These are phyloP conservation scores for Distichodus sexfasciatus DNA, from an alignment of 2,797 vertebrate species.

Conservation along the genomic window DNA sequence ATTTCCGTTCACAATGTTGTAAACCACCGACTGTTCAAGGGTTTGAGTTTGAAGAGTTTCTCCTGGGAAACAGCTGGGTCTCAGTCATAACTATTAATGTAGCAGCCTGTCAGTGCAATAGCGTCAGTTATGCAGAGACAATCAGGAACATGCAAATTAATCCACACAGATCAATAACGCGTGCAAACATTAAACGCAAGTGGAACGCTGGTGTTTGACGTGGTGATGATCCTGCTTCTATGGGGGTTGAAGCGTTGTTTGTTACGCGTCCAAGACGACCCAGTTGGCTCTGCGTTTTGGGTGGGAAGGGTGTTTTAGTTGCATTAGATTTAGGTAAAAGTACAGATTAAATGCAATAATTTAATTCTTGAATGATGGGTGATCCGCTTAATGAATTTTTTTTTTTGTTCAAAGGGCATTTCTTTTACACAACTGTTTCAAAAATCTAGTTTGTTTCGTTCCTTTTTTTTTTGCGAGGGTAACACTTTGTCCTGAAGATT, in stretches of 20 bases:
- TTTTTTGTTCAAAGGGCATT: too few relatives aligned
- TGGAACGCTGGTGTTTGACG: not conserved
- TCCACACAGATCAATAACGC: not conserved
- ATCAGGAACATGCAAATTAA: slow-evolving; percentile 47
- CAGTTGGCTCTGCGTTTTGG: too few relatives aligned
- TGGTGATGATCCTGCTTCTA: too few relatives aligned
- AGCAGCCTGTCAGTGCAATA: slow-evolving; percentile 50
- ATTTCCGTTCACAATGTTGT: slow-evolving; percentile 26
- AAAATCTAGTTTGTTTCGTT: not conserved
- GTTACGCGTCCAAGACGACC: too few relatives aligned
- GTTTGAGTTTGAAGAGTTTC: slow-evolving; percentile 12
- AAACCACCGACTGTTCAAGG: not conserved
- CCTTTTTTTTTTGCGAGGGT: slow-evolving; percentile 23
- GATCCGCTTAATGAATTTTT: too few relatives aligned
- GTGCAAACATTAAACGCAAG: slow-evolving; percentile 23
- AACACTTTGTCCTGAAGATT: slow-evolving; percentile 4
- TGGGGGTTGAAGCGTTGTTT: too few relatives aligned
- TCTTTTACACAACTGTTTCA: too few relatives aligned
- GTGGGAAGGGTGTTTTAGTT: too few relatives aligned
- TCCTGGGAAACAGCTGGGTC: slow-evolving; percentile 16
- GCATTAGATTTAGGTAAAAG: too few relatives aligned
- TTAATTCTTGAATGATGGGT: too few relatives aligned
- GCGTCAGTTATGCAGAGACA: slow-evolving; percentile 52
- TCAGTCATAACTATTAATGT: slow-evolving; percentile 42
- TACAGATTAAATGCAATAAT: too few relatives aligned